Base-by-base conservation (phyloP, 2,888 invertebrate genomes). In the Heliconius cydno region DNA sequence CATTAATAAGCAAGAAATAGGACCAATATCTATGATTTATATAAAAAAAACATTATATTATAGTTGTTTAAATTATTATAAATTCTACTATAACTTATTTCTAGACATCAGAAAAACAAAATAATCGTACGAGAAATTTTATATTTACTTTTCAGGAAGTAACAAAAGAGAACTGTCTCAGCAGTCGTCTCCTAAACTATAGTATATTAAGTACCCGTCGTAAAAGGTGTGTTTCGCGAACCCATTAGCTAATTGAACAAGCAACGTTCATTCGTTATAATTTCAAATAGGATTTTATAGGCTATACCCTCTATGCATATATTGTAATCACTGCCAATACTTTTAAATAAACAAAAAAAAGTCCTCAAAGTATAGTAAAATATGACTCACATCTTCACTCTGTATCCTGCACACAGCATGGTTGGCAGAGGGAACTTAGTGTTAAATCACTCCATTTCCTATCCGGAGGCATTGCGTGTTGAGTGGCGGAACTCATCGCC, bases 171-270 rank as follows among this genome's bases (percentile, higher is more conserved):
- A 4, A 28, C 38, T 30, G 2, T 75, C 12, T 28, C 13, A 65
- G n/a, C 65, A 46, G 65, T 28, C 28, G 41, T 46, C 65, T 30
- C 75, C 22, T 66, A 75, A 3, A 46, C 75, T 75, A 38, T 28
- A 79, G 75, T 75, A 68, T 76, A 79, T 79, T 76, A 79, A 78
- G 66, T 63, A 70, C 73, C 52, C 76, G 76, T 79, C 80, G 82
- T 80, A 82, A 82, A 83, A 79, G 82, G 83, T 81, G 82, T 85
- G 81, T 83, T 84, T 82, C 82, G 80, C 78, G 80, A 81, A 84
- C 79, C 85, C 85, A 85, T 85, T 85, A 85, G 83, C 82, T 85
- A 84, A 85, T 84, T 85, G 85, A 83, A 82, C 81, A 70, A 81
- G 63, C 80, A 67, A 78, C 70, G 70, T 79, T 78, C 80, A 77